Percentiles rank a stretch among this genome's conserved stretches.
Conservation (phyloP, 2,888 invertebrate species). For the Stenolophus ochropezus region DNA sequence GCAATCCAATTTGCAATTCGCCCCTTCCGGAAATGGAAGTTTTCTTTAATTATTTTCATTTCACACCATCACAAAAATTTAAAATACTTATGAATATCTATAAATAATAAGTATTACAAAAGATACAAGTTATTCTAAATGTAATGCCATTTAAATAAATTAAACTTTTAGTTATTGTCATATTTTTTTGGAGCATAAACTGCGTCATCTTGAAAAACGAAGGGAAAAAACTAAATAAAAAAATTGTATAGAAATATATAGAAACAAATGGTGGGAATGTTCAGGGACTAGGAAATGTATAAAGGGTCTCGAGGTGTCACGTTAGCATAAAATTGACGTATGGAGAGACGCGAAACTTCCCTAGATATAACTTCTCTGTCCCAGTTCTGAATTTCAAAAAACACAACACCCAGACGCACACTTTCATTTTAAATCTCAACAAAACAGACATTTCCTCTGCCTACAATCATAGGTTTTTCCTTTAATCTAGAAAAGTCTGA, state of each 20-base stretch:
- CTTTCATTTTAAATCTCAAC: neutral
- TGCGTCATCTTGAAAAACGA: neutral
- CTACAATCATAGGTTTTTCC: too few relatives aligned
- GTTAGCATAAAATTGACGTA: neutral
- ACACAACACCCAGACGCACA: neutral
- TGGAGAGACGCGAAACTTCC: neutral
- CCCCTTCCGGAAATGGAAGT: neutral
- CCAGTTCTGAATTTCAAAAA: neutral
- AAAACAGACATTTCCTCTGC: too few relatives aligned
- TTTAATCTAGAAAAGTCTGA: too few relatives aligned
- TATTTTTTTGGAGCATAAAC: neutral
- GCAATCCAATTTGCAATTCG: neutral
- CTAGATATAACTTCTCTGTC: neutral
- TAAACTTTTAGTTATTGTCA: neutral
- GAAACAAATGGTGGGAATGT: neutral
- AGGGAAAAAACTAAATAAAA: neutral
- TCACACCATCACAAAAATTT: too few relatives aligned
- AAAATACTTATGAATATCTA: too few relatives aligned
- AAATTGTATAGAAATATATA: neutral
- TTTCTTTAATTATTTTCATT: neutral
- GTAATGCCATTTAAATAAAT: too few relatives aligned
- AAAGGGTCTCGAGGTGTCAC: neutral
- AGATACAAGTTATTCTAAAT: too few relatives aligned
- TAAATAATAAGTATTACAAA: too few relatives aligned
- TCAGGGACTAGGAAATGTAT: neutral